Base-by-base conservation (phyloP, 2,797 vertebrate species). In the Cynodonichthys magdalenae region DNA sequence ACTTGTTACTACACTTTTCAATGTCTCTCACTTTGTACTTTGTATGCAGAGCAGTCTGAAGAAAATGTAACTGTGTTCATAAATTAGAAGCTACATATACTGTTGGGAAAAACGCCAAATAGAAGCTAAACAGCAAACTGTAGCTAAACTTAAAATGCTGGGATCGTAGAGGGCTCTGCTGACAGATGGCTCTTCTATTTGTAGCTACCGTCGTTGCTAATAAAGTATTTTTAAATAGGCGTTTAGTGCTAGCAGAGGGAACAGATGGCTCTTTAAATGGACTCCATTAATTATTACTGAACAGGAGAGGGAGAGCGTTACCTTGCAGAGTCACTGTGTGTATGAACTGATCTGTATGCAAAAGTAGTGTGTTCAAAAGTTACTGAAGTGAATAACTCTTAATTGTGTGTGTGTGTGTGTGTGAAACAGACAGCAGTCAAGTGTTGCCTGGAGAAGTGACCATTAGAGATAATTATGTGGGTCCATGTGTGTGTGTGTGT, bases 201-300 rank as follows among this genome's bases (percentile, higher is more conserved):
- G 87, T 89, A 90, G 86, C 87, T 47, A 82, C 69, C 79, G 77
- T 80, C 69, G 69, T 87, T 91, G 83, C 91, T 92, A 93, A 93
- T 93, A 91, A 91, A 94, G 89, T 91, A 90, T 92, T 92, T 93
- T 92, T 93, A 93, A 93, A 92, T 77, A 59, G 90, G 83, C 87
- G 66, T 92, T 94, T 92, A 92, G 85, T 66, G 79, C 85, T 85
- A 88, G 90, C 89, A 83, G 81, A 86, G 72, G 81, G 87, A 93
- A 86, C 92, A 94, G 93, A 93, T 93, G 92, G 92, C 87, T 86
- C 77, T 85, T 90, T 90, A 92, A 94, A 94, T 91, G 87, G 90
- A 92, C 89, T 83, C 90, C 83, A 93, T 94, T 93, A 90, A 93
- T 94, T 92, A 87, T 87, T 90, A 80, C 88, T 89, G 88, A 90